Base-by-base conservation (phyloP, 1,140 invertebrate species). In the Hycleus cichorii region DNA sequence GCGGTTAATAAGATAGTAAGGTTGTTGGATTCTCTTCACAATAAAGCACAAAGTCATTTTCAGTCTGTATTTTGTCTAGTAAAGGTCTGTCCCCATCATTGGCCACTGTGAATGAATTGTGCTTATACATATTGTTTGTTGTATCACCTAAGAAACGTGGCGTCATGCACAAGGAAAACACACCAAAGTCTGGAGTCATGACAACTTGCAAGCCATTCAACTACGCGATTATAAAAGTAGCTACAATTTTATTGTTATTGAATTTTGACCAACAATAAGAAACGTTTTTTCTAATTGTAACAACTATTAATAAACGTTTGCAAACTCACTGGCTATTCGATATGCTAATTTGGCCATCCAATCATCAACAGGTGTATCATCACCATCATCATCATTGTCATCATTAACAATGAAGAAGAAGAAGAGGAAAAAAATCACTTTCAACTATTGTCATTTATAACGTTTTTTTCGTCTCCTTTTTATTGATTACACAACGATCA, bases 101-200 rank as follows among this genome's bases (percentile, higher is more conserved):
- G 57, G 53, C 62, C 58, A 59, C 53, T 68, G 32, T 32, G 66
- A 65, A 68, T 66, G 66, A 66, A 63, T 65, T 66, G 60, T 63
- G 58, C 58, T 68, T 65, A 65, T 32, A 32, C 18, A 18, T 48
- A 63, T 64, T 65, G 64, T 65, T 68, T 62, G 55, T 64, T 60
- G 45, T 62, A 66, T 68, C 63, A 68, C 57, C 64, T 64, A 55
- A 65, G 61, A 67, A 67, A 39, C 57, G 59, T 63, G 48, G 50
- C 57, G 63, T 67, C 63, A 66, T 65, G 59, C 57, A 65, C 60
- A 62, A 67, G 63, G 66, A 66, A 68, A 64, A 62, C 57, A 66
- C 59, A 66, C 59, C 58, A 65, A 68, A 68, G 57, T 66, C 49
- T 62, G 56, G 55, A 65, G 64, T 68, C 66, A 68, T 68, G 63